A percentile compares a stretch with the other conserved stretches of the same genome.
Conservation (phyloP, 2,888 invertebrate species). For the Tiphia femorata region DNA sequence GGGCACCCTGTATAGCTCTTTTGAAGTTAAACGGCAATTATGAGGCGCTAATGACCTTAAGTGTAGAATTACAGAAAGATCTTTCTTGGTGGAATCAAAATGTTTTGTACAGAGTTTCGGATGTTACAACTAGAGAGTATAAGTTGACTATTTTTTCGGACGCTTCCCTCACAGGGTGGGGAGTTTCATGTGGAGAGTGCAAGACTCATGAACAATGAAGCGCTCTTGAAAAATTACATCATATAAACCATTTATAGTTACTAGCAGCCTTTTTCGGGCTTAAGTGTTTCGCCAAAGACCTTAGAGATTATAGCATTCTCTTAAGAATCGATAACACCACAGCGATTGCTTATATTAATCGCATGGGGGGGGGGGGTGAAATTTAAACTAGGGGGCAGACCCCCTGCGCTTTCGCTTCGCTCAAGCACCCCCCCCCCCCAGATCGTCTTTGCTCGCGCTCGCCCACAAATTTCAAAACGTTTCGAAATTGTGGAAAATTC, state of each 20-base stretch:
- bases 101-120: background rate
- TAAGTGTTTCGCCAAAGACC: conserved; percentile 6
- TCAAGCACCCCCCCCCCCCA: too few relatives aligned
- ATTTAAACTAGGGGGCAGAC: background rate
- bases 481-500: too few relatives aligned
- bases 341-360: too few relatives aligned
- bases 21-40: background rate
- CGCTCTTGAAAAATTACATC: background rate
- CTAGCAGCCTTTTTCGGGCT: conserved; percentile 3
- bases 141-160: conserved; percentile 6
- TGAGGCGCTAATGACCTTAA: background rate
- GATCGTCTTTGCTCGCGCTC: too few relatives aligned
- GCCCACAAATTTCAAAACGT: too few relatives aligned
- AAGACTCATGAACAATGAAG: conserved; percentile 7
- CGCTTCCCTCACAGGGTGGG: conserved; percentile 9
- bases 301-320: background rate
- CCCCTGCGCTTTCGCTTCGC: too few relatives aligned
- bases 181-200: background rate
- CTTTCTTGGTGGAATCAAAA: conserved; percentile 6
- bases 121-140: background rate
- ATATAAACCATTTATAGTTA: conserved; percentile 8
- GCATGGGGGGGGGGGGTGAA: conserved; percentile 5
- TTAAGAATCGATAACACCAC: conserved; percentile 14
- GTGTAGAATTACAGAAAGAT: background rate
- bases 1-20: conserved; percentile 1